Evolutionary conservation across 2,888 invertebrate species (phyloP), one percentile per base, ranked within the genome.

Genomic region (Villa cingulata): DNA sequence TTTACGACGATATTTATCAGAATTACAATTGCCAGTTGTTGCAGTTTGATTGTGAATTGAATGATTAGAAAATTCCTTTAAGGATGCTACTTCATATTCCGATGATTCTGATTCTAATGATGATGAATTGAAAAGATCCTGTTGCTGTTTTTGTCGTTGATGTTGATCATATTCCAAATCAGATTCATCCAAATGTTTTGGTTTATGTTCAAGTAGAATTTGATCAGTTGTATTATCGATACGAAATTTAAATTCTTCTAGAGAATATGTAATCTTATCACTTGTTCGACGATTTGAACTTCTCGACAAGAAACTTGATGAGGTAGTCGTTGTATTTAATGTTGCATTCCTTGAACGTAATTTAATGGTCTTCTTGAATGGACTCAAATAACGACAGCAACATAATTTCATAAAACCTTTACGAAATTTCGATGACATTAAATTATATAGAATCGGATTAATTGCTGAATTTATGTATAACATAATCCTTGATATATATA

Each of bases 341-440:
- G 78, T 80, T n/a, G 70, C 70, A 39, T 69, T 67, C 61, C 66
- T 52, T 71, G 62, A 52, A 72, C 70, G 48, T 72, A 70, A 48
- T 71, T 71, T 37, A 69, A 63, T n/a, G 68, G 68, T 45, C 70
- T 70, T 48, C 70, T 72, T 48, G 34, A 37, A 37, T 12, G 46
- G 36, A 34, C 47, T 46, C 32, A 72, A 73, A 53, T 75, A 71
- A 39, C 72, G 73, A 55, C 76, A 72, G 38, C 77, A 74, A 59
- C 80, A 84, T 0, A 86, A 74, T 59, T 75, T 76, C 48, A 81
- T 72, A 59, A 88, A 88, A 1, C 86, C 87, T 48, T 80, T 76
- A 3, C 91, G 78, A 62, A 92, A 92, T 70, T 89, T 90, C 3
- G 88, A 86, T 38, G 88, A 89, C 84, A 91, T 88, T 53, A 91